phyloP scores from a whole-genome alignment of 2,113 vertebrate species.

The Myotis davidii region DNA sequence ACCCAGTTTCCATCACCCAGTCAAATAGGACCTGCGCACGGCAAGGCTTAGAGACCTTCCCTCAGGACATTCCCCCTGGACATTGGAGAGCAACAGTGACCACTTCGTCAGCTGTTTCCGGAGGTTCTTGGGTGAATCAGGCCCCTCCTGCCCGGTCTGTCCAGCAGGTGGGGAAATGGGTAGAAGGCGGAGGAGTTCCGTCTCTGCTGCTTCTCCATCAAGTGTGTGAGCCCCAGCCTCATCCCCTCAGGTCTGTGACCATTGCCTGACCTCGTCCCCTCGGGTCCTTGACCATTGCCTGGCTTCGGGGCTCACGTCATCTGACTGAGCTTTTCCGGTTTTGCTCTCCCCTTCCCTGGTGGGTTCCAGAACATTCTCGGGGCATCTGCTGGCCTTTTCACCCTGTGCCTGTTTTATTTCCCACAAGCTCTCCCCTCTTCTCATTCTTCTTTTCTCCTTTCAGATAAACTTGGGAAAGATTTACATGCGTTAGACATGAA shows the following conservation, averaged over 20 bases:
- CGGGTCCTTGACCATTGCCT: not conserved
- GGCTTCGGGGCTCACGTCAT: not conserved
- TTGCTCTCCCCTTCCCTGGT: not conserved
- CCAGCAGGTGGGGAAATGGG: not conserved
- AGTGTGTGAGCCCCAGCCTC: constrained; percentile 4
- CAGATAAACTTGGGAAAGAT: not conserved
- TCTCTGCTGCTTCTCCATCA: constrained; percentile 76
- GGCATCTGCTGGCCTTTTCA: not conserved
- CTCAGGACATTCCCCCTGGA: constrained; percentile 74
- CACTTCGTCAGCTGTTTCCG: constrained; percentile 73
- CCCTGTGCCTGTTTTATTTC: not conserved
- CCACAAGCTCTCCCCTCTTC: not conserved
- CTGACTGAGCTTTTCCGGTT: not conserved
- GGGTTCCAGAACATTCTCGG: not conserved
- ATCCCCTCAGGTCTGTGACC: constrained; percentile 21
- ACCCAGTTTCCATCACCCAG: constrained; percentile 83
- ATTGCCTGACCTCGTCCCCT: constrained; percentile 18
- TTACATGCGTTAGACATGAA: not conserved
- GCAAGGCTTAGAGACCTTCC: constrained; percentile 81
- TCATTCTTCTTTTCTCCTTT: not conserved
- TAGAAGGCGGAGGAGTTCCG: constrained; percentile 67
- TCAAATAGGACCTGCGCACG: constrained; percentile 81
- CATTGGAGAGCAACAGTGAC: constrained; percentile 83
- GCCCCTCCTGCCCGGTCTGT: constrained; percentile 61
- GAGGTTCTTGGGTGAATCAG: constrained; percentile 83